Evolutionary conservation across 2,888 invertebrate genomes (phyloP).

Genomic region (Drosophila pseudotalamancana): DNA sequence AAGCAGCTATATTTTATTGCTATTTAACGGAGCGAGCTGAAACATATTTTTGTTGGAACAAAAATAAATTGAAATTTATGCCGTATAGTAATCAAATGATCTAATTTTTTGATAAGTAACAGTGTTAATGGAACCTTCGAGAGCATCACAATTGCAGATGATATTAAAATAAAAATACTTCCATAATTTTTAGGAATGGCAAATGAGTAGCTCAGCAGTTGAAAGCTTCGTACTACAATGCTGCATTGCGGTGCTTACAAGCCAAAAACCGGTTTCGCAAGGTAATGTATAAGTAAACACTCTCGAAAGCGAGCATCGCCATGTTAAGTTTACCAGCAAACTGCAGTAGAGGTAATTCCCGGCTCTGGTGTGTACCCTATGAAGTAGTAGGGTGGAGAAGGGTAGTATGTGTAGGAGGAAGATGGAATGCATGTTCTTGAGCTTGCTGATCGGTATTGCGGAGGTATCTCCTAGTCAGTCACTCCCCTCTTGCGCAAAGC

Average conservation of each 20-base stretch:
- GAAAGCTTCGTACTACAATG: neutral
- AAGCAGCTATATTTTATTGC: too few species aligned
- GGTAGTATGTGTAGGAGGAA: conserved; percentile 2
- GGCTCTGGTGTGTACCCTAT: conserved; percentile 8
- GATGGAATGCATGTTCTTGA: conserved; percentile 5
- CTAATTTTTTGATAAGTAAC: too few species aligned
- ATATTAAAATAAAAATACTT: neutral
- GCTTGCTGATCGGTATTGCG: neutral
- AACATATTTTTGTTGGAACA: too few species aligned
- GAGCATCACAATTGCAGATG: neutral
- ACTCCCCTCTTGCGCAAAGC: neutral
- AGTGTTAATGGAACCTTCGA: too few species aligned
- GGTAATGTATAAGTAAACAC: conserved; percentile 8
- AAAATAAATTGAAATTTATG: too few species aligned
- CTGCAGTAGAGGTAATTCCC: conserved; percentile 2
- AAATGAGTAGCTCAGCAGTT: neutral
- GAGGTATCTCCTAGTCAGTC: neutral
- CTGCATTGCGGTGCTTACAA: conserved; percentile 7
- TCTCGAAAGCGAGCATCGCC: conserved; percentile 28
- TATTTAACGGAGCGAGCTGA: too few species aligned
- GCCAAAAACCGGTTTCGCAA: conserved; percentile 2
- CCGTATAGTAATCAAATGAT: neutral
- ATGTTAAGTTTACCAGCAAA: conserved; percentile 1
- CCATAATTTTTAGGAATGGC: neutral
- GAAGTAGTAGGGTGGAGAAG: conserved; percentile 10